Percentiles rank a stretch among this genome's conserved stretches.
Evolutionary conservation across 2,797 vertebrate species (phyloP).

Genomic region (Phataginus tricuspis): DNA sequence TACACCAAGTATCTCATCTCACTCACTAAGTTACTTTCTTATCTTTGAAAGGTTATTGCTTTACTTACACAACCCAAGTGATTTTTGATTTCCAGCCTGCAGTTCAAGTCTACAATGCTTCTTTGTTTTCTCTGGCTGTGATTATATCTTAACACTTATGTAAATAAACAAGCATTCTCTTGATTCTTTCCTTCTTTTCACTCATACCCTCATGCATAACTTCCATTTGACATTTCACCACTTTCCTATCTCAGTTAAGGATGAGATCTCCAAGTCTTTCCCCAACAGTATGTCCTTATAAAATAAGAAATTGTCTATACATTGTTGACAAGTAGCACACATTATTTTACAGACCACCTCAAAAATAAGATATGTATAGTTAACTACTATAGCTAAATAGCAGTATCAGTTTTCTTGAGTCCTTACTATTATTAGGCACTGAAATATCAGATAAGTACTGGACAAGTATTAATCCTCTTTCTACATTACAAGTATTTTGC

Average conservation of each 20-base stretch:
- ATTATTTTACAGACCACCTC: neutral
- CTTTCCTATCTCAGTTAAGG: neutral
- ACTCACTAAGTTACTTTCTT: neutral
- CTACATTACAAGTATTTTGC: neutral
- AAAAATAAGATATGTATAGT: constrained; percentile 28
- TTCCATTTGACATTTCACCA: constrained; percentile 20
- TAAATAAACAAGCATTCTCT: neutral
- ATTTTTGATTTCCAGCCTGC: constrained; percentile 1
- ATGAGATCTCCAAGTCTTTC: neutral
- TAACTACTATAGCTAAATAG: neutral
- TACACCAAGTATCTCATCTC: neutral
- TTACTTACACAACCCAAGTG: neutral
- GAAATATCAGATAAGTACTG: neutral
- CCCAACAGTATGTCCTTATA: neutral
- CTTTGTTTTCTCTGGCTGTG: neutral
- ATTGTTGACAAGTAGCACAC: neutral
- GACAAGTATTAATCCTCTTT: neutral
- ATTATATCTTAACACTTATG: neutral
- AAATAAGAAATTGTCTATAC: constrained; percentile 2
- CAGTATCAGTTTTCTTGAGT: constrained; percentile 27
- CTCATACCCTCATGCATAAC: neutral
- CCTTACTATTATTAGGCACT: neutral
- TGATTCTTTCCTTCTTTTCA: neutral
- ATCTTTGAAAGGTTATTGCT: constrained; percentile 38
- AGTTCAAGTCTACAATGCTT: neutral